Evolutionary conservation across 2,888 invertebrate species (phyloP), one percentile per base, ranked within the genome.

Genomic region (Stenodera caucasica): DNA sequence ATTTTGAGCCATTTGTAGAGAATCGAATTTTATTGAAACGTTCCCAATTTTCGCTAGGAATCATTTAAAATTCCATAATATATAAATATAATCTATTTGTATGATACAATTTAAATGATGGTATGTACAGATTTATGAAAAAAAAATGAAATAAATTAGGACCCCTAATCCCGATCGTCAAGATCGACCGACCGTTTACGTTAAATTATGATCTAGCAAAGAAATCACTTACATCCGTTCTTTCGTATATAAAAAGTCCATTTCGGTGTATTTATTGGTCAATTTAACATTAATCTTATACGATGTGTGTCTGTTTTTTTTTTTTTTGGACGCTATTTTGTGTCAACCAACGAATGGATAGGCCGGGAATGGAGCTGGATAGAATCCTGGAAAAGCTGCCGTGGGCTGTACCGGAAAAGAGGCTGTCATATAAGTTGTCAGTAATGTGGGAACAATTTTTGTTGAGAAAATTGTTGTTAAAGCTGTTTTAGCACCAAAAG

Each of bases 401-500:
- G 82, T 82, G 7, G 87, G 87, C 70, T 89, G 90, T 15, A 92
- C 84, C 2, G 91, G 86, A 29, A 94, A 82, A 33, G 61, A 61
- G 14, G 90, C 89, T 6, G 94, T 94, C 65, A 94, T 85, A 76
- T 90, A 91, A 14, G 91, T 89, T n/a, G 94, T 94, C 62, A 94
- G 78, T 54, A 89, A 84, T 0, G 93, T 93, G 7, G 94, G 93
- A 45, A 94, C 88, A 49, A 94, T 88, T 72, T 86, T 88, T 37
- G 94, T 93, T 2, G 91, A 90, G 78, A 88, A 93, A 60, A 95
- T 83, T 1, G 94, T 94, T 7, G 94, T 94, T 76, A 90, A 91
- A 0, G 93, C 89, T 0, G 94, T 94, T 79, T 92, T 92, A 32
- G 94, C 94, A n/a, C 94, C 94, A 76, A 94, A 94, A 11, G 93